Conservation (phyloP, 64 coral and sea anemone genomes). For the Porites australiensis region DNA sequence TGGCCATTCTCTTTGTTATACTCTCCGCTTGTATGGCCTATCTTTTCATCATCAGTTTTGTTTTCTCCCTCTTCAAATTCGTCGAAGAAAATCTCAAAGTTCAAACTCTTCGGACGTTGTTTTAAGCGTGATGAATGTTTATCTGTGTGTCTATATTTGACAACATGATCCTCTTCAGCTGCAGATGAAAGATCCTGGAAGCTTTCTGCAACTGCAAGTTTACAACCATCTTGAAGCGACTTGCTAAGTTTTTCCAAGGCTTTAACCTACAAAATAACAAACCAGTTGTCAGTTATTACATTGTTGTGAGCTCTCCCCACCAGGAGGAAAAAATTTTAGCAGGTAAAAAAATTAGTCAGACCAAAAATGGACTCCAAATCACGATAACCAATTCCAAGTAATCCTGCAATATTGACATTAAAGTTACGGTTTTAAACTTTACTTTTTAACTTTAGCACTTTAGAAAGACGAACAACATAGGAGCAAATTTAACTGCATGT, state of each 20-base stretch:
- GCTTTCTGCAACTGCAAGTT: conserved; percentile 32
- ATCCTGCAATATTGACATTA: no score
- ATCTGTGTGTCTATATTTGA: background rate
- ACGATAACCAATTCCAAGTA: no score
- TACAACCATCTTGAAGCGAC: conserved; percentile 30
- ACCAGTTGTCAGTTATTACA: background rate
- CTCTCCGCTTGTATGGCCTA: conserved; percentile 10
- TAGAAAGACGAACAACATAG: no score
- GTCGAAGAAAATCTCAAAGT: conserved; percentile 60
- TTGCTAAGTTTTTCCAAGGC: conserved; percentile 72
- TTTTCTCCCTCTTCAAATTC: conserved; percentile 34
- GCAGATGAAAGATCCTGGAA: conserved; percentile 39
- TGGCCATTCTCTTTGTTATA: background rate
- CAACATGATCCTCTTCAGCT: conserved; percentile 16
- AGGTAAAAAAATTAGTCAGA: no score
- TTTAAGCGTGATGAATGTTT: background rate
- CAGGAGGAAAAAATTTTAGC: no score
- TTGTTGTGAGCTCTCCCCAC: no score
- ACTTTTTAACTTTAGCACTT: no score
- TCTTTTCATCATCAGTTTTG: conserved; percentile 65
- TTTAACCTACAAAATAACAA: conserved; percentile 50
- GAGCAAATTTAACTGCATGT: no score
- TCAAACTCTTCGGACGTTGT: conserved; percentile 64
- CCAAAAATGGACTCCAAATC: no score
- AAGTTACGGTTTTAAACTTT: no score